Evolutionary conservation across 2,797 vertebrate genomes (phyloP), one percentile per base, ranked within the genome.

Genomic region (Spinibarbus caldwelli): DNA sequence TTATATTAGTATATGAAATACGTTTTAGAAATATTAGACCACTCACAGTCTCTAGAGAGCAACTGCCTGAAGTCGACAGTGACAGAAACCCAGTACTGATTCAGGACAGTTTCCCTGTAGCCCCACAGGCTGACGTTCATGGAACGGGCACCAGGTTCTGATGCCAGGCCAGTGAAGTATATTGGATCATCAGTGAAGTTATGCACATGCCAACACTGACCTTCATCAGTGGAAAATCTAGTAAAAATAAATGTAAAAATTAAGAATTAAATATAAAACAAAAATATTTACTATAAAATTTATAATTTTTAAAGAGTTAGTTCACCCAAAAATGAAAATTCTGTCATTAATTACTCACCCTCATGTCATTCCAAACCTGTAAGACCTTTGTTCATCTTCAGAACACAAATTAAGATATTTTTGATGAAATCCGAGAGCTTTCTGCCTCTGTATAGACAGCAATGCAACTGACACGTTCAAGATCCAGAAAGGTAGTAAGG

Each of bases 81-180:
- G 90, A 97, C 94, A 26, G 97, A 98, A 85, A 97, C 90, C 96
- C 97, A 99, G 90, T 96, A 94, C 85, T 96, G 95, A 88, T 92
- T 94, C 31, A 96, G 49, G 34, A 96, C 57, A 0, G 90, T 90
- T 2, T 96, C 95, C 11, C 92, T 94, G 94, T 96, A 98, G 15
- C 98, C 98, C 97, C 98, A 99, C 87, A 99, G 85, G 81, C 97
- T 99, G 91, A 98, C 94, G 15, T 96, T 98, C 96, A 98, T 97
- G 71, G 98, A 98, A 36, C 94, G 96, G 0, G 98, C 97, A 1
- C 98, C 98, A 0, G 98, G 98, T 89, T 99, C 98, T 0, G 98
- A 97, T 0, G 97, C 97, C 80, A 99, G 90, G 3, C 98, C 98
- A 0, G 97, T 98, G 68, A 99, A 98, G 89, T 92, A 95, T 83